Conservation (phyloP, 2,113 vertebrate genomes). For the Rattus norvegicus region GRCr8 NC_086035.1:6732501-6733000, state of each 20-base stretch:
- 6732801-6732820: not conserved
- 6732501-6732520: not conserved
- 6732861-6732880: not conserved
- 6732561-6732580: not conserved
- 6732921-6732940: constrained; percentile 38
- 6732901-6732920: constrained; percentile 13
- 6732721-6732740: not conserved
- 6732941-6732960: constrained; percentile 25
- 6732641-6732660: not conserved
- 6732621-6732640: not conserved
- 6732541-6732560: not conserved
- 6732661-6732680: not conserved
- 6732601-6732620: not conserved
- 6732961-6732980: constrained; percentile 34
- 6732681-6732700: not conserved
- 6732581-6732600: not conserved
- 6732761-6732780: not conserved
- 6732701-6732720: not conserved
- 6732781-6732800: not conserved
- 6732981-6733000: constrained; percentile 51
- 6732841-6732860: not conserved
- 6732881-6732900: not conserved
- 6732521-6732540: not conserved
- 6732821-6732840: not conserved
- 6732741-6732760: not conserved